A percentile compares a stretch with the other conserved stretches of the same genome.
Conservation (phyloP, 1,140 invertebrate genomes). For the Eueides isabella region DNA sequence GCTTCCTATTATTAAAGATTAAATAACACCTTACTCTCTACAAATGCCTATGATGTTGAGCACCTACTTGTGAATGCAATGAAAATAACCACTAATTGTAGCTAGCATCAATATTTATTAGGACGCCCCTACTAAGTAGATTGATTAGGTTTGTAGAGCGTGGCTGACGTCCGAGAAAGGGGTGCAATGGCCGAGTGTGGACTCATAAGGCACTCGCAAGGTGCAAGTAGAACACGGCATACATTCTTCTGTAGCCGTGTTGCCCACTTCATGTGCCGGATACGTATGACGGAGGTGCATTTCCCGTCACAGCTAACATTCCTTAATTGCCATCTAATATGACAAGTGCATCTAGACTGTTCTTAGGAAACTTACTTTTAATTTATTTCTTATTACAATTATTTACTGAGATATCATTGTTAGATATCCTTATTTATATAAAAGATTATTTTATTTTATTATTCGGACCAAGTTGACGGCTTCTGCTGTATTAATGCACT, state of each 20-base stretch:
- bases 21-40: constrained; percentile 3
- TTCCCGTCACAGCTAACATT: constrained; percentile 51
- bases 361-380: background rate
- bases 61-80: background rate
- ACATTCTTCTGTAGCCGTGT: constrained; percentile 71
- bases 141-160: constrained; percentile 76
- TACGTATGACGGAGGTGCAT: constrained; percentile 57
- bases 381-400: background rate
- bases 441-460: too few relatives aligned
- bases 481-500: too few relatives aligned
- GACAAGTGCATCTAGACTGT: background rate
- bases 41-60: background rate
- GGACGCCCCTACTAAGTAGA: constrained; percentile 53
- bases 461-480: too few relatives aligned
- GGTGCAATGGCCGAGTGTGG: constrained; percentile 74
- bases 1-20: constrained; percentile 30
- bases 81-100: background rate
- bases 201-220: constrained; percentile 49
- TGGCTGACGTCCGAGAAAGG: constrained; percentile 75
- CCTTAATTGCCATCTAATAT: constrained; percentile 33
- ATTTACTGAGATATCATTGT: too few relatives aligned
- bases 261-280: constrained; percentile 68
- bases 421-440: too few relatives aligned
- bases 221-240: constrained; percentile 71
- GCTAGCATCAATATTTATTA: constrained; percentile 57